Conservation (phyloP, 2,888 invertebrate species). For the Lochmaea capreae region DNA sequence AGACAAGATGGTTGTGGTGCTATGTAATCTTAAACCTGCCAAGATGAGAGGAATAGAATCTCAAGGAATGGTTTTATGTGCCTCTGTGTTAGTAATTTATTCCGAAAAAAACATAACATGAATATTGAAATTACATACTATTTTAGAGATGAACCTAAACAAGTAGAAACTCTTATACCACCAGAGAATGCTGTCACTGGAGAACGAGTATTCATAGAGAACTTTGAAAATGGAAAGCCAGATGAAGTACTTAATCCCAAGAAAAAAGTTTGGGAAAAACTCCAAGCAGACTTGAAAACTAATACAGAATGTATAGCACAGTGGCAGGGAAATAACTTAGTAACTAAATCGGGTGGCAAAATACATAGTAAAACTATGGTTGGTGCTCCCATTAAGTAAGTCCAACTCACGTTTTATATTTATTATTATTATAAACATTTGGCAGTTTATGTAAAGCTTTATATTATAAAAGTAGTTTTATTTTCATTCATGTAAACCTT, state of each 20-base stretch:
- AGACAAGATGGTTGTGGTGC: conserved; percentile 88
- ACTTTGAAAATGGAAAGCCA: conserved; percentile 80
- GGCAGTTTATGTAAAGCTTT: conserved; percentile 14
- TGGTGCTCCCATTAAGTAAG: conserved; percentile 86
- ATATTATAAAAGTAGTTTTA: not conserved
- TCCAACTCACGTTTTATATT: conserved; percentile 16
- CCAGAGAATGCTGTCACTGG: conserved; percentile 84
- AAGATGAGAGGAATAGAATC: conserved; percentile 95
- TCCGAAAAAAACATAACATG: not conserved
- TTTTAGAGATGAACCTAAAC: conserved; percentile 76
- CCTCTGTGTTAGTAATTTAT: conserved; percentile 73
- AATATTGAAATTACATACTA: conserved; percentile 16
- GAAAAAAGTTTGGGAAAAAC: conserved; percentile 95
- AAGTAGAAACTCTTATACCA: conserved; percentile 87
- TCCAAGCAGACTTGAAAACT: conserved; percentile 83
- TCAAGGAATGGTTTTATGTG: conserved; percentile 94
- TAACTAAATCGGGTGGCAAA: conserved; percentile 80
- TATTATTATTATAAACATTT: conserved; percentile 23
- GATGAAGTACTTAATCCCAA: conserved; percentile 93
- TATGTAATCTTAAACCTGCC: conserved; percentile 96
- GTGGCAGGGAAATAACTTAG: conserved; percentile 86
- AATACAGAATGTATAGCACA: conserved; percentile 79
- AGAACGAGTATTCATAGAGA: conserved; percentile 85
- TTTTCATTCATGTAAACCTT: not conserved
- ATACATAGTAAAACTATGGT: conserved; percentile 81